Conservation (phyloP, 2,797 vertebrate genomes). For the Podarcis siculus region DNA sequence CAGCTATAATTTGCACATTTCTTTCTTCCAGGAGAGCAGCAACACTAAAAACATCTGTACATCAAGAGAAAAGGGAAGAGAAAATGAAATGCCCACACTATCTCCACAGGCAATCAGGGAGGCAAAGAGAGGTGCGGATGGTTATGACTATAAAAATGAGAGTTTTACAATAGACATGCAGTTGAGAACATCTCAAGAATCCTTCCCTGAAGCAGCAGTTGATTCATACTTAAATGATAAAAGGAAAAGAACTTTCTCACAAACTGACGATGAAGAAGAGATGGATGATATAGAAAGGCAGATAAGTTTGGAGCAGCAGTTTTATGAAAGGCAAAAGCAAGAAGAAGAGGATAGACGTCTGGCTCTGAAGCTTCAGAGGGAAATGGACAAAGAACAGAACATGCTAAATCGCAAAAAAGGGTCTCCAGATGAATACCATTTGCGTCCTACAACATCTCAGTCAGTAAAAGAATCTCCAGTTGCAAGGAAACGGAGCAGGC, state of each 20-base stretch:
- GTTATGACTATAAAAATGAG: conserved; percentile 7
- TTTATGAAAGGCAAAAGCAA: conserved; percentile 81
- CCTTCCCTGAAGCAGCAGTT: conserved; percentile 34
- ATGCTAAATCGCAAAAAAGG: conserved; percentile 85
- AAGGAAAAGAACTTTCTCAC: conserved; percentile 75
- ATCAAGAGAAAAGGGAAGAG: conserved; percentile 50
- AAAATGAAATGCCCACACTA: conserved; percentile 71
- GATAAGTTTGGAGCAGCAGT: conserved; percentile 76
- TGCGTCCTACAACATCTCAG: conserved; percentile 72
- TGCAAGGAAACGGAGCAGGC: conserved; percentile 47
- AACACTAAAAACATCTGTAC: conserved; percentile 36
- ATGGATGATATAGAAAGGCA: conserved; percentile 68
- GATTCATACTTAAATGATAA: conserved; percentile 69
- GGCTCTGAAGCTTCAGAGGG: conserved; percentile 86
- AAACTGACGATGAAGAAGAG: conserved; percentile 59
- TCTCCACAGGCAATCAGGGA: conserved; percentile 67
- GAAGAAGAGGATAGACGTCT: conserved; percentile 89
- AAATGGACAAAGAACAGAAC: conserved; percentile 83
- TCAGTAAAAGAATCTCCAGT: conserved; percentile 31
- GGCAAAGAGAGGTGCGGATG: conserved; percentile 11
- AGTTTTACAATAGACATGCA: neutral
- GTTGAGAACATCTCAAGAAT: conserved; percentile 63
- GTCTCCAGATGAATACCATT: conserved; percentile 83
- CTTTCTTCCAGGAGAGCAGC: conserved; percentile 64
- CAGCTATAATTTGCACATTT: neutral